Percentiles rank a stretch among this genome's conserved stretches.
Conservation (phyloP, 2,888 invertebrate genomes). For the Theretra japonica region DNA sequence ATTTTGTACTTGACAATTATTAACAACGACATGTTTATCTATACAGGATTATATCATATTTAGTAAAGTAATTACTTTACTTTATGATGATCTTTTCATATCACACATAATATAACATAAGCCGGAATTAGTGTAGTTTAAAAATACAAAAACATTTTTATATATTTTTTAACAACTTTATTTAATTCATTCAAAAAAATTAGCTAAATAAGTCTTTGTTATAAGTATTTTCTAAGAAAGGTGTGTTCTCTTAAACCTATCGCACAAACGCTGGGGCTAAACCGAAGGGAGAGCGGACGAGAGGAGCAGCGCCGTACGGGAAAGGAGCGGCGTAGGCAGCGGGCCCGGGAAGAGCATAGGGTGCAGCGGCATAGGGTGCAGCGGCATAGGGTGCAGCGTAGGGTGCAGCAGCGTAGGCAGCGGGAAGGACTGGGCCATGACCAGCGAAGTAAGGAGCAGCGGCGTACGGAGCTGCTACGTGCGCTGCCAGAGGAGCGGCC, state of each 20-base stretch:
- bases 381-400: constrained; percentile 49
- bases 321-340: constrained; percentile 54
- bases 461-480: constrained; percentile 45
- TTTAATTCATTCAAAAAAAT: constrained; percentile 42
- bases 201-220: constrained; percentile 47
- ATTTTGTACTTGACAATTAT: not conserved
- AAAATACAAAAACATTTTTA: constrained; percentile 25
- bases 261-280: constrained; percentile 76
- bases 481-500: constrained; percentile 47
- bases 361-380: constrained; percentile 41
- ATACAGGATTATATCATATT: not conserved
- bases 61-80: too few species aligned
- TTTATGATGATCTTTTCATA: too few species aligned
- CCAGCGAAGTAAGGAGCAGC: constrained; percentile 50
- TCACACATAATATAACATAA: too few species aligned
- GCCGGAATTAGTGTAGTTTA: too few species aligned
- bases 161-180: constrained; percentile 42
- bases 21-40: not conserved
- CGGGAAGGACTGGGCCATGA: constrained; percentile 41
- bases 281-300: constrained; percentile 63
- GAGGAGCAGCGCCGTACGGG: constrained; percentile 52
- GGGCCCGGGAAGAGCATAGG: constrained; percentile 43
- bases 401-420: constrained; percentile 41
- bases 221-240: constrained; percentile 67
- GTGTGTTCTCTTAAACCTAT: constrained; percentile 76